A percentile compares a stretch with the other conserved stretches of the same genome.
phyloP scores from a whole-genome alignment of 2,113 vertebrate genomes.

The Saiga tatarica region DNA sequence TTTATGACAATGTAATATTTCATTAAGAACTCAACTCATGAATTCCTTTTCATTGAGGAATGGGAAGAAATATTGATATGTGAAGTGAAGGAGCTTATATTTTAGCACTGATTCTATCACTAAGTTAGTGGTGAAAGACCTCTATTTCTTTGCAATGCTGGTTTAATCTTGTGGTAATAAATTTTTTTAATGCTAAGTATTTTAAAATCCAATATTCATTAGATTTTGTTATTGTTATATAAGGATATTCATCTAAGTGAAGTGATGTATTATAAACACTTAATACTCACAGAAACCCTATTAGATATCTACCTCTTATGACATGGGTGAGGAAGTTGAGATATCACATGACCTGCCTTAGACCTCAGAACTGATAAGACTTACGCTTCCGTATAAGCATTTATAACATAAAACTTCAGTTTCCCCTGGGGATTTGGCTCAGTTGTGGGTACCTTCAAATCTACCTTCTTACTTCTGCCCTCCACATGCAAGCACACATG shows the following conservation, averaged over 20 bases:
- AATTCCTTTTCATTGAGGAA: background rate
- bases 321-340: background rate
- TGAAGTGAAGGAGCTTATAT: background rate
- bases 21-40: background rate
- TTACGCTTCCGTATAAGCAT: background rate
- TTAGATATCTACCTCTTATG: background rate
- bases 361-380: background rate
- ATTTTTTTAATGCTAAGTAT: background rate
- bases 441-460: background rate
- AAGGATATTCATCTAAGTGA: background rate
- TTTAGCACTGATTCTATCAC: background rate
- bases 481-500: background rate
- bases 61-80: background rate
- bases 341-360: background rate
- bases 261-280: background rate
- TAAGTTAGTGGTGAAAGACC: background rate
- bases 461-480: background rate
- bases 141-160: background rate
- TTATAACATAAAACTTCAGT: background rate
- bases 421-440: background rate
- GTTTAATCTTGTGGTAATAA: background rate
- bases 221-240: background rate
- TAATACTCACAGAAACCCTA: background rate
- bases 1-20: background rate
- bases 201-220: background rate